phyloP scores from a whole-genome alignment of 1,140 invertebrate genomes.

The Zelostemma sp. region DNA sequence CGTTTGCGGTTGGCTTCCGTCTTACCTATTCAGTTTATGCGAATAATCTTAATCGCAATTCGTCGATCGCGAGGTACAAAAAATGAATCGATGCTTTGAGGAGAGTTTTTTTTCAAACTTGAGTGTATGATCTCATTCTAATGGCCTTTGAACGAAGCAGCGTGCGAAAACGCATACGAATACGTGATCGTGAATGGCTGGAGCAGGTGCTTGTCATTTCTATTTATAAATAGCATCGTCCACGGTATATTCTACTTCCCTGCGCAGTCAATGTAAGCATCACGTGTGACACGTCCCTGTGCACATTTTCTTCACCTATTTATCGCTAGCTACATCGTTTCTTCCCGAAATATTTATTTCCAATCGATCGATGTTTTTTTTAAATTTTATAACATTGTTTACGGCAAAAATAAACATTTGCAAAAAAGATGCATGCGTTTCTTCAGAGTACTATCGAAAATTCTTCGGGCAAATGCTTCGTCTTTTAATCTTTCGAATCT shows the following conservation, averaged over 20 bases:
- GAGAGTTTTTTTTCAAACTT: background rate
- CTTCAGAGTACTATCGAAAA: no score
- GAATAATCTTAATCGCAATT: background rate
- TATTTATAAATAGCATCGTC: slow-evolving; percentile 62
- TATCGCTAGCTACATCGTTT: background rate
- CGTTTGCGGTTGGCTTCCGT: slow-evolving; percentile 10
- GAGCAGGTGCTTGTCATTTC: slow-evolving; percentile 65
- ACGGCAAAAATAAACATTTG: no score
- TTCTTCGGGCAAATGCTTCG: no score
- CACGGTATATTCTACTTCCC: slow-evolving; percentile 51
- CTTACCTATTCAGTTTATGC: slow-evolving; percentile 1
- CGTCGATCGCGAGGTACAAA: background rate
- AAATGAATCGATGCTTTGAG: background rate
- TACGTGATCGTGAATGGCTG: slow-evolving; percentile 56
- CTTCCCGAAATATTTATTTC: no score
- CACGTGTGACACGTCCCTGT: slow-evolving; percentile 37
- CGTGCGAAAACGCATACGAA: slow-evolving; percentile 23
- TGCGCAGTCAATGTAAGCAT: slow-evolving; percentile 39
- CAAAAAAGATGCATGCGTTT: no score
- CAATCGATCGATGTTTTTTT: no score
- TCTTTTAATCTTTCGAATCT: no score
- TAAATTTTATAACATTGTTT: no score
- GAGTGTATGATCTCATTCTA: slow-evolving; percentile 10
- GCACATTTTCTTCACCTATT: slow-evolving; percentile 16
- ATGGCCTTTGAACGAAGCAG: slow-evolving; percentile 12